A percentile compares a stretch with the other conserved stretches of the same genome.
Conservation (phyloP, 1,140 invertebrate genomes). For the Scaptodrosophila lebanonensis region DNA sequence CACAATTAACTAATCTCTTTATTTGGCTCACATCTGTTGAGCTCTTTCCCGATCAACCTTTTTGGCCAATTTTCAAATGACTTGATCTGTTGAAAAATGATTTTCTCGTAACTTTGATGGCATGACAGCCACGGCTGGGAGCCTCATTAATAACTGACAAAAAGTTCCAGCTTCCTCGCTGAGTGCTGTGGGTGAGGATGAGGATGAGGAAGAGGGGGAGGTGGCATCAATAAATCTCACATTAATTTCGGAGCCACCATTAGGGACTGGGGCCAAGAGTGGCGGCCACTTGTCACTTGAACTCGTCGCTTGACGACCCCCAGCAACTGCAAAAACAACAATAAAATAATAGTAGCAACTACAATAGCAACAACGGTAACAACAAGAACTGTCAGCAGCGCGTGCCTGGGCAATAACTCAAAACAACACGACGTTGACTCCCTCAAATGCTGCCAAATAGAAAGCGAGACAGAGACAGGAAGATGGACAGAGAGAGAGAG, state of each 20-base stretch:
- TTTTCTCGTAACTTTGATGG: no score
- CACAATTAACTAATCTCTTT: no score
- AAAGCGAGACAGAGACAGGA: no score
- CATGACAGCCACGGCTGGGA: no score
- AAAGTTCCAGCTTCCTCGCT: constrained; percentile 46
- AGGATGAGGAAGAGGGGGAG: no score
- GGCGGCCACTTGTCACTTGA: constrained; percentile 33
- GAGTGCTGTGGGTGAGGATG: constrained; percentile 8
- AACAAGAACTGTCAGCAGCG: constrained; percentile 45
- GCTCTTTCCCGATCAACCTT: no score
- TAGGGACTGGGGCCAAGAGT: constrained; percentile 6
- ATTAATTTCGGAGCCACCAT: constrained; percentile 52
- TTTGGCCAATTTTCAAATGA: no score
- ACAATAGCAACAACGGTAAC: constrained; percentile 12
- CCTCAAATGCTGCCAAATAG: background rate
- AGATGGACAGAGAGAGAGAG: no score
- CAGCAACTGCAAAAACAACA: constrained; percentile 4
- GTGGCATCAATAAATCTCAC: constrained; percentile 60
- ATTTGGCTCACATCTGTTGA: no score
- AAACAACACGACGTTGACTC: constrained; percentile 36
- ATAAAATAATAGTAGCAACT: constrained; percentile 1
- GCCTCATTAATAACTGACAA: constrained; percentile 65
- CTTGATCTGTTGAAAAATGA: no score
- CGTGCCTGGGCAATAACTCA: constrained; percentile 56
- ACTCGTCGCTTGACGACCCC: constrained; percentile 32